phyloP scores from a whole-genome alignment of 2,888 invertebrate genomes.

The Autographa pulchrina region DNA sequence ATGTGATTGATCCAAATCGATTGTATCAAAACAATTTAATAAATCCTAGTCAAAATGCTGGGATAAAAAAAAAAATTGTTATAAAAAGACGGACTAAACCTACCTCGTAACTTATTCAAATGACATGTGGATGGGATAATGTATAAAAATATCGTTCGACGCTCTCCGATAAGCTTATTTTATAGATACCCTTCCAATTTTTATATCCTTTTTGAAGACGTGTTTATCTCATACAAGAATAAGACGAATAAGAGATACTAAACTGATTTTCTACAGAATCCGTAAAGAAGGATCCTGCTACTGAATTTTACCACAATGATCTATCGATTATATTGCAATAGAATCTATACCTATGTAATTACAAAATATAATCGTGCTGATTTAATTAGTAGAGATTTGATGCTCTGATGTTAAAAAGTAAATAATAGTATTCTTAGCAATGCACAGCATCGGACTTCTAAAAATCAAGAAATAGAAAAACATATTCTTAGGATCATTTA shows the following conservation, averaged over 20 bases:
- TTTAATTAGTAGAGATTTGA: background rate
- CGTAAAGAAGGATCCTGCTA: background rate
- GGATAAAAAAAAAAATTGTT: conserved; percentile 33
- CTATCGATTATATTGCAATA: background rate
- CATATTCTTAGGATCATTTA: conserved; percentile 53
- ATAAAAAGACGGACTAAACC: conserved; percentile 48
- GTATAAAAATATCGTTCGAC: conserved; percentile 58
- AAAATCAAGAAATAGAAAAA: conserved; percentile 11
- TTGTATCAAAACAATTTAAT: conserved; percentile 26
- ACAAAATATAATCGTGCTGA: background rate
- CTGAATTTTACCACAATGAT: background rate
- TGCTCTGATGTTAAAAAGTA: background rate
- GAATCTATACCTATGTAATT: background rate
- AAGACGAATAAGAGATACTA: conserved; percentile 29
- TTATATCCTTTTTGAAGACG: conserved; percentile 48
- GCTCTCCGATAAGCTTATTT: conserved; percentile 64
- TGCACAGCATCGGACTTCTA: background rate
- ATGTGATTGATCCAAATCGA: background rate
- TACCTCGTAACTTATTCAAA: conserved; percentile 62
- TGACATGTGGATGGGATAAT: conserved; percentile 60
- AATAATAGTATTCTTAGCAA: too few species aligned
- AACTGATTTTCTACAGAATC: conserved; percentile 31
- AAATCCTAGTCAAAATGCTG: conserved; percentile 33
- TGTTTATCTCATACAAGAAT: conserved; percentile 49
- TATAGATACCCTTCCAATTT: conserved; percentile 62